A percentile compares a stretch with the other conserved stretches of the same genome.
These are phyloP conservation scores for Fragum fragum DNA, from an alignment of 2,888 invertebrate species.

Conservation along the genomic window DNA sequence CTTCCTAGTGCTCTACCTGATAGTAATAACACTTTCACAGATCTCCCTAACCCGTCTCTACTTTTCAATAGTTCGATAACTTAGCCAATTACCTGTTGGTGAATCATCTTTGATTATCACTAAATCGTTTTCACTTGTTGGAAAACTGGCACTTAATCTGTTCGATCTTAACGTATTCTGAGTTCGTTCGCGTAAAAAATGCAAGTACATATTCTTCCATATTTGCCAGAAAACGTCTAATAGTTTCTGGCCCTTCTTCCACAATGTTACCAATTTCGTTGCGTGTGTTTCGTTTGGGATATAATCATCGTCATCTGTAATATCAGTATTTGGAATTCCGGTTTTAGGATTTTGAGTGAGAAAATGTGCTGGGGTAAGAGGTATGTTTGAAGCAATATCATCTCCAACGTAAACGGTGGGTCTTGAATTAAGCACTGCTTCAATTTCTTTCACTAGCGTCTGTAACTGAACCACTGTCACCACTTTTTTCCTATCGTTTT, in stretches of 20 bases:
- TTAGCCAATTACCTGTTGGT: slow-evolving; percentile 27
- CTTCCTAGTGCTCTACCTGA: too few relatives aligned
- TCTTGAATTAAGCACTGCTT: slow-evolving; percentile 42
- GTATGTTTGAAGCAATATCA: slow-evolving; percentile 39
- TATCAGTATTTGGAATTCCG: slow-evolving; percentile 51
- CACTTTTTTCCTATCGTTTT: slow-evolving; percentile 35
- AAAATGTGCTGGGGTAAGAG: slow-evolving; percentile 41
- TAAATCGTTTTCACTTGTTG: slow-evolving; percentile 41
- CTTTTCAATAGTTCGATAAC: too few relatives aligned
- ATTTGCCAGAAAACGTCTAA: too few relatives aligned
- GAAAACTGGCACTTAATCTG: slow-evolving; percentile 2
- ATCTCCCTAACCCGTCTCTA: too few relatives aligned
- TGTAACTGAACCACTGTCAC: slow-evolving; percentile 38
- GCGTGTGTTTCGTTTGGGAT: too few relatives aligned
- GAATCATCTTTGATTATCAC: slow-evolving; percentile 27
- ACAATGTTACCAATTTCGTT: too few relatives aligned
- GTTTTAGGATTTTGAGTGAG: slow-evolving; percentile 33
- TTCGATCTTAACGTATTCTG: too few relatives aligned
- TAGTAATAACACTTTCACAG: too few relatives aligned
- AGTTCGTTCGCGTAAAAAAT: too few relatives aligned
- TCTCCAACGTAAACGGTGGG: slow-evolving; percentile 40
- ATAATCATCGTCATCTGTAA: too few relatives aligned
- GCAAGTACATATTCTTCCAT: too few relatives aligned
- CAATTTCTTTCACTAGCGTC: slow-evolving; percentile 38
- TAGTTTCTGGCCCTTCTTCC: too few relatives aligned